Evolutionary conservation across 2,113 vertebrate genomes (phyloP).

Genomic region (Odontophorus gujanensis): DNA sequence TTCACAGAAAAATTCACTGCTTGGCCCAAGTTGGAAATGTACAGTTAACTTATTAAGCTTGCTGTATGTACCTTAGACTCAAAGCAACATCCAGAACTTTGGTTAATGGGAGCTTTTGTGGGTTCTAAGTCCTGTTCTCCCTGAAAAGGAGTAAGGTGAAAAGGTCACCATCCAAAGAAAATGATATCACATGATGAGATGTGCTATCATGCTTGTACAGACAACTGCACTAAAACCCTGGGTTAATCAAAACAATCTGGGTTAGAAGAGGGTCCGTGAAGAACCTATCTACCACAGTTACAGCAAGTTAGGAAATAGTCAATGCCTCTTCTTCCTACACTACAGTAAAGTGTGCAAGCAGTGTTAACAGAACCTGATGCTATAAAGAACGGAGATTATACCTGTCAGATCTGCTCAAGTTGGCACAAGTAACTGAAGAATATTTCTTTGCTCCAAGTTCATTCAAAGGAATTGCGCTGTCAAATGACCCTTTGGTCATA

Average conservation of each 20-base stretch:
- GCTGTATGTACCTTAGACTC: background rate
- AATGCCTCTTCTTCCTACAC: background rate
- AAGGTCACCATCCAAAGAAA: background rate
- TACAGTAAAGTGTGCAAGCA: background rate
- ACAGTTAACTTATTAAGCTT: background rate
- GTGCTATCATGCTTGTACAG: background rate
- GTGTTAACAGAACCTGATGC: background rate
- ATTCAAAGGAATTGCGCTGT: background rate
- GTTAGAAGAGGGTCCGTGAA: background rate
- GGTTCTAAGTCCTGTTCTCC: background rate
- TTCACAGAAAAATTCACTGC: background rate
- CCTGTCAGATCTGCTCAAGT: background rate
- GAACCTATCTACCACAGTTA: background rate
- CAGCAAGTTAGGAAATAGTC: background rate
- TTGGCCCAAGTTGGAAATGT: background rate
- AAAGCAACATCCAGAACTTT: background rate
- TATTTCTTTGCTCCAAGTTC: background rate
- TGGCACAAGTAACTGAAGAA: background rate
- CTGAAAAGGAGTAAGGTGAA: too few species aligned
- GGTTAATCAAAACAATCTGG: background rate
- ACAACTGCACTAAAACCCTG: background rate
- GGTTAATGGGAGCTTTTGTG: background rate
- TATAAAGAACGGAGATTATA: background rate
- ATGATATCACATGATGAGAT: accelerated
- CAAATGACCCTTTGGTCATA: background rate